Percentiles rank a stretch among this genome's conserved stretches.
Conservation (phyloP, 2,113 vertebrate genomes). For the Ptyas mucosa region DNA sequence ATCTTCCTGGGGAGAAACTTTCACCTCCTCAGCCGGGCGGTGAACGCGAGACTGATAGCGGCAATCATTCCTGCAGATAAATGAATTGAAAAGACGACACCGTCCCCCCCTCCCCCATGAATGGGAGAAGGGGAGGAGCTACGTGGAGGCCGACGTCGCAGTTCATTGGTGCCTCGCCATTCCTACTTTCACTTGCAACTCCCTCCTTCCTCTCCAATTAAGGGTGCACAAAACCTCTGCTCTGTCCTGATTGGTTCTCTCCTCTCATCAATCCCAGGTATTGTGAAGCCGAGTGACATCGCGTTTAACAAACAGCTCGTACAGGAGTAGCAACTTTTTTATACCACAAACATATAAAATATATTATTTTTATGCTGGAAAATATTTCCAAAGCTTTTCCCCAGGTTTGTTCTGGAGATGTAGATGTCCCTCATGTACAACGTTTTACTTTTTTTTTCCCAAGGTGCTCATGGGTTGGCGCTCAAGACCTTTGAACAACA, state of each 20-base stretch:
- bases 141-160: conserved; percentile 72
- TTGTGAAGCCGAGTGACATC: conserved; percentile 86
- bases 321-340: conserved; percentile 80
- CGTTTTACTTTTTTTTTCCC: conserved; percentile 47
- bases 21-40: conserved; percentile 99
- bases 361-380: neutral
- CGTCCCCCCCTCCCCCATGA: conserved; percentile 95
- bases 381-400: conserved; percentile 38
- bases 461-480: conserved; percentile 37
- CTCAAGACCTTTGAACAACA: conserved; percentile 57
- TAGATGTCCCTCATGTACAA: conserved; percentile 22
- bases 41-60: conserved; percentile 99
- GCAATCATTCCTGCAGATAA: conserved; percentile 99
- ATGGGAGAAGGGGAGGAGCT: conserved; percentile 89
- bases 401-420: conserved; percentile 9
- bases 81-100: conserved; percentile 99
- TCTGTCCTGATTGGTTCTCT: conserved; percentile 83
- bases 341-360: neutral
- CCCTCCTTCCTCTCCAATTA: conserved; percentile 87
- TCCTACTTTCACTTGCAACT: conserved; percentile 74
- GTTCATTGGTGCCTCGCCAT: conserved; percentile 77
- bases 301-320: conserved; percentile 81
- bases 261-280: conserved; percentile 94
- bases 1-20: conserved; percentile 99
- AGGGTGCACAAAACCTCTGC: conserved; percentile 78